phyloP scores from a whole-genome alignment of 2,888 invertebrate genomes.

The Protonemura montana region DNA sequence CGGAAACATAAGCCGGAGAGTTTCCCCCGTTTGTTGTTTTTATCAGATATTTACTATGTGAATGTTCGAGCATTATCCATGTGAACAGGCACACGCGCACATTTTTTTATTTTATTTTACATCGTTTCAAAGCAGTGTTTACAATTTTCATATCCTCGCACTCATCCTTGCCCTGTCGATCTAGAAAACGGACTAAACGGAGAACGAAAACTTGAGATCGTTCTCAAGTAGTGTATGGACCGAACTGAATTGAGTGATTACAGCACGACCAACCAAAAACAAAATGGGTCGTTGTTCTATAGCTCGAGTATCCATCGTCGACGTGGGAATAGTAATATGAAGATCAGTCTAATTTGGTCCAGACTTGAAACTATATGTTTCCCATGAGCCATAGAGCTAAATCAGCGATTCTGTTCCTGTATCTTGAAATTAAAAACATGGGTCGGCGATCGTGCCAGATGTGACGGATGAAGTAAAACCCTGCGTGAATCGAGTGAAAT shows the following conservation, averaged over 20 bases:
- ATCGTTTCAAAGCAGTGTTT: background rate
- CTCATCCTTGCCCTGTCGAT: background rate
- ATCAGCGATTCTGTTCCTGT: background rate
- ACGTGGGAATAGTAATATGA: conserved; percentile 34
- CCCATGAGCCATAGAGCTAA: conserved; percentile 34
- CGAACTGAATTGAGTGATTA: background rate
- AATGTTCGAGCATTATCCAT: background rate
- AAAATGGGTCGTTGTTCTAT: background rate
- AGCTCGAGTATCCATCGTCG: background rate
- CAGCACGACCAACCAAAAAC: background rate
- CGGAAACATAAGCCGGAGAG: conserved; percentile 1
- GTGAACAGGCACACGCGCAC: background rate
- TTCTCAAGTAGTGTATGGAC: background rate
- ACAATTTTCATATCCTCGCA: background rate
- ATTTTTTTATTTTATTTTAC: background rate
- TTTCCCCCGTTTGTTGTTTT: conserved; percentile 9
- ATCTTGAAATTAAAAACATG: background rate
- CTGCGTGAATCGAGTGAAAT: background rate
- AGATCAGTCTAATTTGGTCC: conserved; percentile 35
- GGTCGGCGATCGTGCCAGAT: background rate
- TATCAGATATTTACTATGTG: conserved; percentile 7
- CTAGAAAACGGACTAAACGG: background rate
- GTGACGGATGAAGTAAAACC: background rate
- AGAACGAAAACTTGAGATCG: background rate
- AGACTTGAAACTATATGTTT: conserved; percentile 18